These are phyloP conservation scores for Neolamprologus fasciatus DNA, from an alignment of 2,113 vertebrate genomes.

Conservation along the genomic window DNA sequence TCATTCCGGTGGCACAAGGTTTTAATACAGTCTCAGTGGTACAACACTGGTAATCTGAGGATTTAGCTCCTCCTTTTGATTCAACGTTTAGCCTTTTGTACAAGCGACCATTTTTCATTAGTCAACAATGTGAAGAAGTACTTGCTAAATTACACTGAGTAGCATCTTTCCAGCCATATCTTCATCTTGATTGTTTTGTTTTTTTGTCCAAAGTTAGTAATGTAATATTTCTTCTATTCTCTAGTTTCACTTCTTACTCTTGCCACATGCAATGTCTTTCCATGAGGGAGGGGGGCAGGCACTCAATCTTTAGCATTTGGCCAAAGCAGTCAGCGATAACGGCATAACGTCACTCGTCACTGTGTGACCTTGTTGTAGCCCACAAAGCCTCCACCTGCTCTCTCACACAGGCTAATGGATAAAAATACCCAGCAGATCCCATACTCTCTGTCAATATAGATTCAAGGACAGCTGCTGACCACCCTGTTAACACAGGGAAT, in stretches of 20 bases:
- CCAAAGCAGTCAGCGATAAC: slow-evolving; percentile 11
- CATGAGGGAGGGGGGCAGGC: not conserved
- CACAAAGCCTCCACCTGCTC: slow-evolving; percentile 70
- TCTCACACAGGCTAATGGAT: slow-evolving; percentile 54
- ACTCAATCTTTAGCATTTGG: not conserved
- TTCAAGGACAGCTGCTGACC: slow-evolving; percentile 63
- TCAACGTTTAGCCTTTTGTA: not conserved
- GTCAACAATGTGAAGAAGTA: not conserved
- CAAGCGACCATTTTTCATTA: not conserved
- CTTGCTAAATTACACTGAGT: not conserved
- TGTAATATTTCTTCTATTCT: not conserved
- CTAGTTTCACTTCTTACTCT: not conserved
- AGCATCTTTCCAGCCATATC: not conserved
- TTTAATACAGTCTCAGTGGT: not conserved
- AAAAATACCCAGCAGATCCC: slow-evolving; percentile 68
- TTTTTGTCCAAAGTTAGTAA: not conserved
- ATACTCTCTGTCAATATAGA: slow-evolving; percentile 62
- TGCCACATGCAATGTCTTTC: not conserved
- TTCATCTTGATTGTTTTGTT: not conserved
- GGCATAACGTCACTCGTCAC: not conserved
- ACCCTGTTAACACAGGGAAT: slow-evolving; percentile 45
- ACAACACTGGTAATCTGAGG: not conserved
- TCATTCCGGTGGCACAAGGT: not conserved
- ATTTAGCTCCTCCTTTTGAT: not conserved
- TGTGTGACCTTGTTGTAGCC: slow-evolving; percentile 62